Evolutionary conservation across 2,113 vertebrate species (phyloP), one percentile per base, ranked within the genome.

Genomic region (Halcyon malimbica): DNA sequence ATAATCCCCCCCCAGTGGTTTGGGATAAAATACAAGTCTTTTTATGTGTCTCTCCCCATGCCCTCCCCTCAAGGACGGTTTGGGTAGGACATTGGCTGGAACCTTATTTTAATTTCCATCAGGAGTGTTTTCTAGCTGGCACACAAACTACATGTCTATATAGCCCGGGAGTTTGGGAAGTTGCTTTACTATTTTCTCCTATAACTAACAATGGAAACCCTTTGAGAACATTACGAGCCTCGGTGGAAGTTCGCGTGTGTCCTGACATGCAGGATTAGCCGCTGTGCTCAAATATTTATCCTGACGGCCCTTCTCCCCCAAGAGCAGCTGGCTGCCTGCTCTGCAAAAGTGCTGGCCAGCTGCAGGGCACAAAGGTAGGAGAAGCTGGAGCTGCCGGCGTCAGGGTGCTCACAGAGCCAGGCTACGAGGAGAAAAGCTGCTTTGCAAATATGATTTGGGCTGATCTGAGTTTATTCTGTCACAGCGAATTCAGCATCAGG

Each of bases 71-170:
- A 83, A 90, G 77, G 91, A 94, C 94, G 57, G 28, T 94, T 94
- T 89, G 25, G 37, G 65, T 57, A 64, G 64, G 77, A 83, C 21
- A 5, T 92, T 98, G 97, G 96, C 97, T 31, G 41, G 19, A 31
- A 35, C 62, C 84, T 94, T 98, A 92, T 97, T 98, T 98, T 96
- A 75, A 37, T 97, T 97, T 97, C 97, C 94, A 96, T 71, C 19
- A 39, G 97, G 96, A 95, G 91, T 87, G 74, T 97, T 96, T 89
- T 95, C 46, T 75, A 97, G 96, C 91, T 96, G 97, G 97, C 97
- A 87, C 75, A 93, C 73, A 89, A 89, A 86, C 31, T 92, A 39
- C 12, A 20, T 91, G 53, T 93, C 95, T 82, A 97, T 97, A 97
- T 46, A 96, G 69, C 8, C 93, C 85, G 90, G 97, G 93, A 97